phyloP scores from a whole-genome alignment of 2,888 invertebrate genomes.

The Dolomedes plantarius region DNA sequence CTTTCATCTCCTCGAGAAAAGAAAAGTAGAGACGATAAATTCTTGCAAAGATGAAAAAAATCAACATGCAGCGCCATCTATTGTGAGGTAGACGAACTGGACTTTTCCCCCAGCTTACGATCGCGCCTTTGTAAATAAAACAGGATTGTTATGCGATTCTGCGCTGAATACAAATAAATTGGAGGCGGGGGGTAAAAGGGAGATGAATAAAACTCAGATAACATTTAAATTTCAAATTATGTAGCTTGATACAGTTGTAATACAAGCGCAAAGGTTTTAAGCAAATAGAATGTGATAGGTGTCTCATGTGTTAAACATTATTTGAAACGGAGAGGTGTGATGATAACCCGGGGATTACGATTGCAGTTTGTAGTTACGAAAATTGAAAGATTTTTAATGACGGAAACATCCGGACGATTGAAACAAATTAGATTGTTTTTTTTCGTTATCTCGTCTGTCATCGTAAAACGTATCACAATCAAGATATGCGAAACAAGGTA shows the following conservation, averaged over 20 bases:
- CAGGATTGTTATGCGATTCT: background rate
- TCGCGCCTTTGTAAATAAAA: background rate
- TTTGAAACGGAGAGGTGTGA: background rate
- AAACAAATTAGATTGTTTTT: background rate
- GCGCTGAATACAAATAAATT: background rate
- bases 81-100: background rate
- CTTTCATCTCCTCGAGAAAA: too few species aligned
- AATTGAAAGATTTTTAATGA: background rate
- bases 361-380: background rate
- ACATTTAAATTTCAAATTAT: conserved; percentile 14
- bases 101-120: background rate
- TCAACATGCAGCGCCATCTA: background rate
- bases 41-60: too few species aligned
- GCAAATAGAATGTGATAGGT: background rate
- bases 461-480: too few species aligned
- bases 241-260: background rate
- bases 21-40: too few species aligned
- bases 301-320: conserved; percentile 3
- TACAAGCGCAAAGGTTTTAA: background rate
- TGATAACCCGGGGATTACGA: background rate
- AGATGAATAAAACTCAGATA: background rate
- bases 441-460: too few species aligned
- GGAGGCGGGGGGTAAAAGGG: background rate
- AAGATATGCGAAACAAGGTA: too few species aligned
- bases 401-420: background rate